These are phyloP conservation scores for Heterohyrax brucei DNA, from an alignment of 2,797 vertebrate genomes.

Conservation along the genomic window DNA sequence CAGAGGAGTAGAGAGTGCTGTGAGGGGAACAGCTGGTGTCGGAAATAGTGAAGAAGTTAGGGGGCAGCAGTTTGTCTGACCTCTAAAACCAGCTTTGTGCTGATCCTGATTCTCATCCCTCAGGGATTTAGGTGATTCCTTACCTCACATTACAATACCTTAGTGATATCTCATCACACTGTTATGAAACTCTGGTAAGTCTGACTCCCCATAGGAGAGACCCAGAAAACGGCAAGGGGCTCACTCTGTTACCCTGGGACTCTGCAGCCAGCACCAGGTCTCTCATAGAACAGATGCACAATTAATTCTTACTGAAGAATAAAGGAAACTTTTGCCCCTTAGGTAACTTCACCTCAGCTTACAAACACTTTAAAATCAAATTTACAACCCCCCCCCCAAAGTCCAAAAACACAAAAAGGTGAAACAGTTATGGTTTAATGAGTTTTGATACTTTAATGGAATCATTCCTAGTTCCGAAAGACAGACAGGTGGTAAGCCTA, in stretches of 20 bases:
- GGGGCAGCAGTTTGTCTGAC: background rate
- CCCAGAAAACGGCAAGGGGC: background rate
- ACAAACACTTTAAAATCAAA: constrained; percentile 23
- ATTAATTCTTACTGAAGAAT: background rate
- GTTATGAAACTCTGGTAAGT: background rate
- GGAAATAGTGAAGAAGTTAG: background rate
- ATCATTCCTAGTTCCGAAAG: background rate
- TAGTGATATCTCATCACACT: background rate
- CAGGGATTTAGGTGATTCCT: background rate
- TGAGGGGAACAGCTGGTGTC: background rate
- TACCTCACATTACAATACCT: background rate
- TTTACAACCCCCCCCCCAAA: background rate
- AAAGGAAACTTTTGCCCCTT: background rate
- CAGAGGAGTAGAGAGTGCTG: background rate
- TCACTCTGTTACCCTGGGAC: background rate
- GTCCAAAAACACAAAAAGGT: background rate
- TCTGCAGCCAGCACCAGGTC: background rate
- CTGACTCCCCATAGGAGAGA: background rate
- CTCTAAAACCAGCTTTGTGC: background rate
- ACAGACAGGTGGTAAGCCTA: background rate
- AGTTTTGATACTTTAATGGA: background rate
- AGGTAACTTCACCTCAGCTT: constrained; percentile 14
- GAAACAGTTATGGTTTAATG: background rate
- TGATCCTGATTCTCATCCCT: background rate
- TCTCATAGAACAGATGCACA: background rate